Evolutionary conservation across 2,888 invertebrate species (phyloP).

Genomic region (Thalpophila matura): DNA sequence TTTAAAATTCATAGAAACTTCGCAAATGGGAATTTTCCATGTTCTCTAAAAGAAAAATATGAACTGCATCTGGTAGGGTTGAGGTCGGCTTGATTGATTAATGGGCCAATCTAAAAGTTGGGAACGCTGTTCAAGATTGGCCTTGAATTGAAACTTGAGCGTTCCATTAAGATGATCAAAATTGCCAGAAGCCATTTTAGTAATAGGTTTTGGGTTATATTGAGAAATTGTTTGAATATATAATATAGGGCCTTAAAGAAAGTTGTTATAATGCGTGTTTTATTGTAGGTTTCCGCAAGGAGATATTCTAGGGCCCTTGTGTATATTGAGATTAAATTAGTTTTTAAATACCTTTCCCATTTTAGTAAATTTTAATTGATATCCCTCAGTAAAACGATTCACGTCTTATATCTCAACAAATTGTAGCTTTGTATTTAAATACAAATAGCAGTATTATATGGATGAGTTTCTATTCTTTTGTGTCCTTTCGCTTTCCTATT

Average conservation of each 20-base stretch:
- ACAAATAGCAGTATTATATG: slow-evolving; percentile 44
- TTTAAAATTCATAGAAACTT: slow-evolving; percentile 21
- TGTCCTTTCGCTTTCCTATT: slow-evolving; percentile 57
- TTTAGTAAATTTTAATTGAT: too few relatives aligned
- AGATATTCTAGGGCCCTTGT: neutral
- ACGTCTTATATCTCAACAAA: slow-evolving; percentile 28
- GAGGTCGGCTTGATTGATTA: slow-evolving; percentile 48
- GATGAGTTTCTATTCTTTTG: slow-evolving; percentile 54
- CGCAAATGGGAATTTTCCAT: neutral
- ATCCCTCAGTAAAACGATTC: slow-evolving; percentile 23
- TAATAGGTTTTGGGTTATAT: slow-evolving; percentile 6
- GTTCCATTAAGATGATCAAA: slow-evolving; percentile 36
- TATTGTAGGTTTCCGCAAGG: slow-evolving; percentile 8
- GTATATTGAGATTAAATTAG: too few relatives aligned
- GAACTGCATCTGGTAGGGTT: slow-evolving; percentile 37
- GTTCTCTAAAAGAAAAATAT: slow-evolving; percentile 7
- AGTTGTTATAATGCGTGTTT: neutral
- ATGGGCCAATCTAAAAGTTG: slow-evolving; percentile 50
- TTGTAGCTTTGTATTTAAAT: slow-evolving; percentile 43
- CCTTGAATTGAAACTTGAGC: slow-evolving; percentile 44
- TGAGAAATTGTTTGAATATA: slow-evolving; percentile 2
- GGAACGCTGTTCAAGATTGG: slow-evolving; percentile 6
- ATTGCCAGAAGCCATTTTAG: slow-evolving; percentile 23
- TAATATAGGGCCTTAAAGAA: neutral
- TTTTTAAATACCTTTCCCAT: too few relatives aligned